Percentiles rank a stretch among this genome's conserved stretches.
phyloP scores from a whole-genome alignment of 2,113 vertebrate genomes.

The Micronisus gabar region DNA sequence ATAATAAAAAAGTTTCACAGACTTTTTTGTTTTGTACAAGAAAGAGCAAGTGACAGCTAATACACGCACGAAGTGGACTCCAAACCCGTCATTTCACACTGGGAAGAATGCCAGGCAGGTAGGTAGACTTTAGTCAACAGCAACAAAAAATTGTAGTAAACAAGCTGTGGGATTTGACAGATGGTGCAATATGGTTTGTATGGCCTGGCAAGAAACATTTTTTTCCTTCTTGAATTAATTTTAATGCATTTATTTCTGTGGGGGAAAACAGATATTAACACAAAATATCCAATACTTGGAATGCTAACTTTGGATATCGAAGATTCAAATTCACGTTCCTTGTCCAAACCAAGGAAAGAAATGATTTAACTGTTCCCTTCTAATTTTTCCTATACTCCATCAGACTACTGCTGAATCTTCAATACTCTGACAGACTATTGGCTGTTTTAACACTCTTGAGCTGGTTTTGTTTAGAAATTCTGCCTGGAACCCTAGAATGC shows the following conservation, averaged over 20 bases:
- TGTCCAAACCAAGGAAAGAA: not conserved
- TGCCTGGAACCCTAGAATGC: not conserved
- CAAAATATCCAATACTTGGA: not conserved
- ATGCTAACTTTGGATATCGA: not conserved
- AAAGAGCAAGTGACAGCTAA: not conserved
- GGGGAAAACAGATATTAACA: not conserved
- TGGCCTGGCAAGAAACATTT: not conserved
- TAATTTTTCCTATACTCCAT: not conserved
- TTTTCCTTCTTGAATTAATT: not conserved
- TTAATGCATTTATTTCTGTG: not conserved
- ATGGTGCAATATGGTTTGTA: not conserved
- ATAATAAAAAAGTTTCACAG: not conserved
- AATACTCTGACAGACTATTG: not conserved
- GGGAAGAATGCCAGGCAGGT: not conserved
- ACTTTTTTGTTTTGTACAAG: not conserved
- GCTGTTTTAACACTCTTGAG: not conserved
- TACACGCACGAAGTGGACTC: not conserved
- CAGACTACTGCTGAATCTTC: not conserved
- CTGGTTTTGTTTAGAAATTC: not conserved
- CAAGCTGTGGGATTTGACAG: not conserved
- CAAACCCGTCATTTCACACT: not conserved
- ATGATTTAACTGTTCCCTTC: not conserved
- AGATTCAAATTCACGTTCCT: not conserved
- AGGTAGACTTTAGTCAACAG: not conserved
- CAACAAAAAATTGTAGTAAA: not conserved